These are phyloP conservation scores for Epistrophe grossulariae DNA, from an alignment of 2,888 invertebrate species.

Conservation along the genomic window DNA sequence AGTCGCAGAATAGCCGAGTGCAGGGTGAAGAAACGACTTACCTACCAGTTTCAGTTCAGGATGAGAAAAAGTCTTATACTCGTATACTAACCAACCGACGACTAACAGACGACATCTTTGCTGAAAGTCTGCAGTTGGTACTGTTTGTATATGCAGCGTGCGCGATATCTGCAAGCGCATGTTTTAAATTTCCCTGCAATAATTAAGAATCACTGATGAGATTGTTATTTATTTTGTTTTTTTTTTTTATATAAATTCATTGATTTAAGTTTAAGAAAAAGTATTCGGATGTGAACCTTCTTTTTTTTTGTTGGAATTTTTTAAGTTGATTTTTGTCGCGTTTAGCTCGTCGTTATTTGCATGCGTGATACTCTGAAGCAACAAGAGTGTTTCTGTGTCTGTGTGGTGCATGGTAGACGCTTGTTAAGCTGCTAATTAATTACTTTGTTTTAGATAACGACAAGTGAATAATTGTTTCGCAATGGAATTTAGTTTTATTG, in stretches of 20 bases:
- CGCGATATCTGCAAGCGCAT: constrained; percentile 80
- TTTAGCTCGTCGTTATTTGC: constrained; percentile 74
- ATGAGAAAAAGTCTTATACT: background rate
- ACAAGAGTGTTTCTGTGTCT: constrained; percentile 41
- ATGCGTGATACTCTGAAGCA: constrained; percentile 68
- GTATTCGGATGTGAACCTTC: constrained; percentile 29
- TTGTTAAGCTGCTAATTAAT: constrained; percentile 83
- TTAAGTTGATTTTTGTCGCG: constrained; percentile 47
- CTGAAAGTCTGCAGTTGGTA: constrained; percentile 27
- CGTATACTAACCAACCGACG: background rate
- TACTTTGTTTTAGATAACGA: constrained; percentile 81
- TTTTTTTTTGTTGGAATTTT: constrained; percentile 45
- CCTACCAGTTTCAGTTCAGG: constrained; percentile 12
- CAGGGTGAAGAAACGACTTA: constrained; percentile 3
- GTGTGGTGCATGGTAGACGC: constrained; percentile 79
- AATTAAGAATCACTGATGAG: constrained; percentile 71
- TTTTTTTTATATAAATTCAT: background rate
- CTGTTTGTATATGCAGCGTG: constrained; percentile 67
- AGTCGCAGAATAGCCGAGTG: constrained; percentile 7
- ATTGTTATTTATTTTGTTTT: constrained; percentile 34
- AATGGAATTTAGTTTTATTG: constrained; percentile 30
- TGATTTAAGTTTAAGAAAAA: constrained; percentile 23
- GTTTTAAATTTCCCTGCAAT: constrained; percentile 74
- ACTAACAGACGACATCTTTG: constrained; percentile 41
- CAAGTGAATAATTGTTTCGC: constrained; percentile 80